These are phyloP conservation scores for Mormyrus proboscirostris DNA, from an alignment of 2,797 vertebrate species.

Conservation along the genomic window DNA sequence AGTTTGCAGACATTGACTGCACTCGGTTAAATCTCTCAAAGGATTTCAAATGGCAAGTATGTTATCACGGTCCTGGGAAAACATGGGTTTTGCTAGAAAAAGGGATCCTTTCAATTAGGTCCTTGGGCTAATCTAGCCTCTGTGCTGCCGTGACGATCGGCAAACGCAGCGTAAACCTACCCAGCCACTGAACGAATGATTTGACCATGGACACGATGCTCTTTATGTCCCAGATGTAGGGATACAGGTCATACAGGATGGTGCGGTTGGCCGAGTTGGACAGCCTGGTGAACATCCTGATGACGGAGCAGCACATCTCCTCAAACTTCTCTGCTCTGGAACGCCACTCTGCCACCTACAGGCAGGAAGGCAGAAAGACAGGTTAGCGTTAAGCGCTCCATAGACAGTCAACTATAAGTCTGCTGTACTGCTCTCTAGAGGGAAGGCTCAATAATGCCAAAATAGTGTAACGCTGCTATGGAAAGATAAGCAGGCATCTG, in stretches of 20 bases:
- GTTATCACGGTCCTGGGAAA: not conserved
- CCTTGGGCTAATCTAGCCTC: not conserved
- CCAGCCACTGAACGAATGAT: slow-evolving; percentile 83
- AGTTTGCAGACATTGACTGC: not conserved
- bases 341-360: slow-evolving; percentile 78
- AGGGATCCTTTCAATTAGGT: not conserved
- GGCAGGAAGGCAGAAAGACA: not conserved
- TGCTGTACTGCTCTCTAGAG: not conserved
- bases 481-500: not conserved
- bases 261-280: slow-evolving; percentile 90
- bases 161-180: slow-evolving; percentile 55
- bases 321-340: slow-evolving; percentile 79
- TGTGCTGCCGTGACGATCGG: not conserved
- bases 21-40: not conserved
- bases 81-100: not conserved
- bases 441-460: not conserved
- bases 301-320: slow-evolving; percentile 80
- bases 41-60: not conserved
- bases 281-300: slow-evolving; percentile 95
- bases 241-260: slow-evolving; percentile 95
- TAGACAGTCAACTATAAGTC: not conserved
- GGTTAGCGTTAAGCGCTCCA: not conserved
- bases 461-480: not conserved
- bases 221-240: slow-evolving; percentile 99
- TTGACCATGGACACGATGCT: slow-evolving; percentile 91